Percentiles rank a stretch among this genome's conserved stretches.
Evolutionary conservation across 2,797 vertebrate genomes (phyloP).

Genomic region (Leptoclinus maculatus): DNA sequence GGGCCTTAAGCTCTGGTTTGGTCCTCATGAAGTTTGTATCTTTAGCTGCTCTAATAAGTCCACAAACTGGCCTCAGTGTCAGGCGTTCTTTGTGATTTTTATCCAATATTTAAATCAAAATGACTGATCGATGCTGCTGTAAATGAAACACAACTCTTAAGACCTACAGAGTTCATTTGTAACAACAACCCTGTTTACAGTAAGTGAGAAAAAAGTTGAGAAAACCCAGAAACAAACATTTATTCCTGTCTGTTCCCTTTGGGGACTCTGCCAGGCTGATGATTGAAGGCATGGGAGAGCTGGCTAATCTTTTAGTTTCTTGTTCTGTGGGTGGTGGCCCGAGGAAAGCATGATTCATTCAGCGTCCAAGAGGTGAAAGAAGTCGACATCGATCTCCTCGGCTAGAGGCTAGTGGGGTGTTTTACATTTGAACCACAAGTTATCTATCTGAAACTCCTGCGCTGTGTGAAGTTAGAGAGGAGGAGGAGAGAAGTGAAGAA

Average conservation of each 20-base stretch:
- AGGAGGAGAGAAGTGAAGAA: background rate
- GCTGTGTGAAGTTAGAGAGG: background rate
- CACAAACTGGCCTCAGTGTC: background rate
- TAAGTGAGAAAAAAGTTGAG: slow-evolving; percentile 1
- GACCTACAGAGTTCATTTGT: background rate
- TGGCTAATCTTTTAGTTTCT: background rate
- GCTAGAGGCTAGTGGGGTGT: background rate
- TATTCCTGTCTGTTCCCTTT: background rate
- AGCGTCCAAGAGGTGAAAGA: background rate
- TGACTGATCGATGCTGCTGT: background rate
- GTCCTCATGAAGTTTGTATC: background rate
- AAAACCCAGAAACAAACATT: background rate
- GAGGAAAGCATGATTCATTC: slow-evolving; percentile 27
- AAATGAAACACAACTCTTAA: background rate
- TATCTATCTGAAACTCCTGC: background rate
- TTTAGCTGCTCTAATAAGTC: background rate
- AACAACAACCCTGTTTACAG: background rate
- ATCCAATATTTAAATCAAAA: background rate
- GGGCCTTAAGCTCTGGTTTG: too few species aligned
- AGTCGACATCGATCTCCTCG: slow-evolving; percentile 16
- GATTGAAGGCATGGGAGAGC: background rate
- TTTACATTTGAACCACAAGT: background rate
- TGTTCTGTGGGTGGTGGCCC: slow-evolving; percentile 7
- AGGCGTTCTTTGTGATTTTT: background rate
- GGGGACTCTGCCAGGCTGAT: background rate